Percentiles rank a stretch among this genome's conserved stretches.
Evolutionary conservation across 2,797 vertebrate species (phyloP).

Genomic region (Syngnathus acus): DNA sequence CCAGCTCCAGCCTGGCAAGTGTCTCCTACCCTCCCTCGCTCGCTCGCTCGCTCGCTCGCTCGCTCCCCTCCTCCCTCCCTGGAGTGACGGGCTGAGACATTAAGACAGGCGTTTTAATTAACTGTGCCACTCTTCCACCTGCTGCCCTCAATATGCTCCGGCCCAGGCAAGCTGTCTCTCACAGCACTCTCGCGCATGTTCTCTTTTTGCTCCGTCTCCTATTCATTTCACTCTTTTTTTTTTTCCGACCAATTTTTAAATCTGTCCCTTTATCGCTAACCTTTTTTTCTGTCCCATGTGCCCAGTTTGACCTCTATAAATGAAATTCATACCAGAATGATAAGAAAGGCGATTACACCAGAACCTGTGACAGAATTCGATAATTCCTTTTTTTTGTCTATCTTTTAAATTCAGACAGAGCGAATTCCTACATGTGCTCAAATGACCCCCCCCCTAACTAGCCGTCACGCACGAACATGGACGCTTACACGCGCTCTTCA

Average conservation of each 20-base stretch:
- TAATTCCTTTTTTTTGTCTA: constrained; percentile 31
- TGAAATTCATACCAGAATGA: constrained; percentile 45
- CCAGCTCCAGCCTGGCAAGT: constrained; percentile 58
- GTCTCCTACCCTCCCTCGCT: constrained; percentile 18
- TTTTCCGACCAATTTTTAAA: constrained; percentile 41
- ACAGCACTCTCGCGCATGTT: constrained; percentile 43
- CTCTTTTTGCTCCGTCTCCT: constrained; percentile 42
- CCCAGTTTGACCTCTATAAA: constrained; percentile 56
- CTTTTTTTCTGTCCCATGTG: constrained; percentile 22
- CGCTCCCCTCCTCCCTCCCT: constrained; percentile 33
- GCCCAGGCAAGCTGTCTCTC: constrained; percentile 67
- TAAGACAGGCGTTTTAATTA: constrained; percentile 74
- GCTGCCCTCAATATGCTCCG: constrained; percentile 71
- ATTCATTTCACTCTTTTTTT: constrained; percentile 25
- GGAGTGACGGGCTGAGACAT: constrained; percentile 69
- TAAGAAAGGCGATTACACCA: constrained; percentile 53
- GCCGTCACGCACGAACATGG: constrained; percentile 16
- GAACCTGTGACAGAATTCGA: constrained; percentile 60
- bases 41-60: constrained; percentile 3
- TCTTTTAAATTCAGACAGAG: constrained; percentile 47
- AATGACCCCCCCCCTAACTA: constrained; percentile 52
- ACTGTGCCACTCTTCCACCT: constrained; percentile 72
- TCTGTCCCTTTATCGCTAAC: constrained; percentile 35
- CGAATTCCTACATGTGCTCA: constrained; percentile 65
- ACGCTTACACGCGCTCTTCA: constrained; percentile 36